Evolutionary conservation across 2,888 invertebrate genomes (phyloP), one percentile per base, ranked within the genome.

Genomic region (Leucophenga maculata): DNA sequence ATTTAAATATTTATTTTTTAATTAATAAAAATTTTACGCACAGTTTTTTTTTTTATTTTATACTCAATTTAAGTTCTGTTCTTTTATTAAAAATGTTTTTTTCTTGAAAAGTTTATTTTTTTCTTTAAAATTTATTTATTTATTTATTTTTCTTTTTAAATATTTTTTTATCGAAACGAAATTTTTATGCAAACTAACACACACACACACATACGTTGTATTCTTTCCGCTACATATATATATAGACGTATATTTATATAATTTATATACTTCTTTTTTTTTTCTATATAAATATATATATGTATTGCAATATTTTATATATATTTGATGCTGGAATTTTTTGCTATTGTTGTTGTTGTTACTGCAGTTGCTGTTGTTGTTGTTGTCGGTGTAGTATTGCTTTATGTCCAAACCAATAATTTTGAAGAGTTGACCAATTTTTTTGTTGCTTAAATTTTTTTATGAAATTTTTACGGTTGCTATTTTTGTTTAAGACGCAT

Each of bases 401-500:
- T 79, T 78, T 80, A 73, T 85, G 85, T 87, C 87, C 87, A 86
- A 87, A 87, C 87, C 87, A 87, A 87, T 87, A 87, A 87, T 87
- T 87, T 87, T 87, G 88, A 87, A 87, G 82, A 86, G 80, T 81
- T 83, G 77, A 82, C 86, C 85, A 84, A 85, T 85, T 85, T 86
- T 77, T 78, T 82, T 80, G 78, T 79, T 76, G 77, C 81, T 85
- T 85, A 86, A 84, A 86, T 85, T 85, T 83, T n/a, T 84, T 77
- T 54, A 60, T 71, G n/a, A 31, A 32, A 52, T 18, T n/a, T 70
- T 59, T 68, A n/a, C 73, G 72, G 65, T 77, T 74, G 71, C 69
- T 77, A 62, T 69, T 68, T 68, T 55, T 57, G 65, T 71, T 73
- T 72, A 60, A 57, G 26, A 26, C 26, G 26, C 26, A 73, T 67